These are phyloP conservation scores for Pharmacophagus antenor DNA, from an alignment of 2,888 invertebrate species.

Conservation along the genomic window DNA sequence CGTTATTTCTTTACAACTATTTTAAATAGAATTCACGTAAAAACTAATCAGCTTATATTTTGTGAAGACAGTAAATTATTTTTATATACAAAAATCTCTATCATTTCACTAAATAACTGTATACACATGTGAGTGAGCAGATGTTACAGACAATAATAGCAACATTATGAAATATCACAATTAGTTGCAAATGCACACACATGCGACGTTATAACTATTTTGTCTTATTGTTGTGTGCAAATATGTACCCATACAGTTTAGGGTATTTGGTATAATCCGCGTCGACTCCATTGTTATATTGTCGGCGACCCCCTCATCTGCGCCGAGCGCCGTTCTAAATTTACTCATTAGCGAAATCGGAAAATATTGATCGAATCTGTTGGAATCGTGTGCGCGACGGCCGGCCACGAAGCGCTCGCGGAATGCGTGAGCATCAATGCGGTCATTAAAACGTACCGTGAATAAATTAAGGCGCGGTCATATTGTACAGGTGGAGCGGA, in stretches of 20 bases:
- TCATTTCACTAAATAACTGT: constrained; percentile 18
- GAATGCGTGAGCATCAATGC: constrained; percentile 45
- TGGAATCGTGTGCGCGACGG: constrained; percentile 20
- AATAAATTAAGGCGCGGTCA: constrained; percentile 60
- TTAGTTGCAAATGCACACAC: constrained; percentile 77
- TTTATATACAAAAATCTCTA: constrained; percentile 8
- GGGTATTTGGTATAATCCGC: constrained; percentile 78
- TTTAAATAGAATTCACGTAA: constrained; percentile 21
- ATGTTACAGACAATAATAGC: constrained; percentile 68
- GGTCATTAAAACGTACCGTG: constrained; percentile 59
- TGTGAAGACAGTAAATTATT: constrained; percentile 28
- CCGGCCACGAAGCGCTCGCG: constrained; percentile 34
- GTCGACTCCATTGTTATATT: constrained; percentile 66
- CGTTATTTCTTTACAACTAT: constrained; percentile 27
- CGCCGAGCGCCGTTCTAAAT: constrained; percentile 51
- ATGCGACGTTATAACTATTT: constrained; percentile 77
- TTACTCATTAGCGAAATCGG: constrained; percentile 55
- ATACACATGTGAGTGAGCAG: constrained; percentile 49
- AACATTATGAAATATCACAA: constrained; percentile 73
- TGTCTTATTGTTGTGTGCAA: constrained; percentile 74
- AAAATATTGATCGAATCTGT: constrained; percentile 50
- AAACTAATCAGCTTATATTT: constrained; percentile 28
- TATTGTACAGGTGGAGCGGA: constrained; percentile 64
- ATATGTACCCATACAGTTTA: constrained; percentile 79
- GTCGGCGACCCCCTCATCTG: constrained; percentile 55